A percentile compares a stretch with the other conserved stretches of the same genome.
Evolutionary conservation across 2,113 vertebrate species (phyloP).

Genomic region (Semicossyphus pulcher): DNA sequence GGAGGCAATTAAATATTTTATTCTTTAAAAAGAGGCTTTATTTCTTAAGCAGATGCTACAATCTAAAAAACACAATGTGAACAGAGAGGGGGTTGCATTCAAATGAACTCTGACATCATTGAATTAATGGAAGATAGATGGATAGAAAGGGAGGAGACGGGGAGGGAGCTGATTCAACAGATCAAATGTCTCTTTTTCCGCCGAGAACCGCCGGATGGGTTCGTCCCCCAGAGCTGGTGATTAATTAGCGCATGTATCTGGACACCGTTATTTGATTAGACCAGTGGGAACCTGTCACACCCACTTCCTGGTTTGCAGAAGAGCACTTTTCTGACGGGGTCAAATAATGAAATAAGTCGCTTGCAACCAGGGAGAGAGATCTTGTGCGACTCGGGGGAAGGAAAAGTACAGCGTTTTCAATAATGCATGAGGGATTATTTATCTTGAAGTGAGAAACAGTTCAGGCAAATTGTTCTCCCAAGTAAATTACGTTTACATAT

Average conservation of each 20-base stretch:
- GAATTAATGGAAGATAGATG: conserved; percentile 71
- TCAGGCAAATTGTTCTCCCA: conserved; percentile 74
- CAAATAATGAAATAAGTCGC: not conserved
- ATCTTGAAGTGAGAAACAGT: conserved; percentile 68
- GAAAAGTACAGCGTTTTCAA: conserved; percentile 41
- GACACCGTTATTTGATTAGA: conserved; percentile 77
- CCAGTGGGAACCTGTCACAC: conserved; percentile 66
- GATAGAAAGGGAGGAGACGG: conserved; percentile 46
- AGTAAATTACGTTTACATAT: conserved; percentile 72
- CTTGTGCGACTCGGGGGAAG: not conserved
- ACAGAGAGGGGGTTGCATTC: conserved; percentile 5
- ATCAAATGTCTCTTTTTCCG: conserved; percentile 72
- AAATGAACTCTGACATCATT: conserved; percentile 67
- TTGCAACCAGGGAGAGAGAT: not conserved
- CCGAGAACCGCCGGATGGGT: conserved; percentile 48
- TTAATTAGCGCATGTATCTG: conserved; percentile 80
- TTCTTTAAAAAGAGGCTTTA: conserved; percentile 4
- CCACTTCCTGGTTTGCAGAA: conserved; percentile 58
- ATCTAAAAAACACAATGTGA: not conserved
- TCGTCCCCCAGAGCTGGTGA: conserved; percentile 72
- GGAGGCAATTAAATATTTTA: conserved; percentile 6
- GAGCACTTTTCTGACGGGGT: conserved; percentile 39
- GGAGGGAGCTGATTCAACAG: conserved; percentile 71
- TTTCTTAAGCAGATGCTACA: conserved; percentile 18
- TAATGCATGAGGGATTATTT: conserved; percentile 76